Conservation (phyloP, 2,888 invertebrate species). For the Digitonthophagus gazella region DNA sequence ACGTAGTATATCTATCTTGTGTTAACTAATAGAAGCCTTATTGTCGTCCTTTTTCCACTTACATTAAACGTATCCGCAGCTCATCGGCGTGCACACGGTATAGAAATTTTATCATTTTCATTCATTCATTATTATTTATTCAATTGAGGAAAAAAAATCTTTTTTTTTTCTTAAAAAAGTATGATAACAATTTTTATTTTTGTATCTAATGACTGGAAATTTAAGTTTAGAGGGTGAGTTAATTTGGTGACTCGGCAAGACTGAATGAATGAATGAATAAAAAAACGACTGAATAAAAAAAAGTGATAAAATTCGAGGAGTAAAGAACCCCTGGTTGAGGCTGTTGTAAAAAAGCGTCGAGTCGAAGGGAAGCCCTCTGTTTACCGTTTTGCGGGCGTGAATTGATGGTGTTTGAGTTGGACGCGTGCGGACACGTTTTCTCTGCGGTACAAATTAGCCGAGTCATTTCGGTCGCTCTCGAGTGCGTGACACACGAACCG, state of each 20-base stretch:
- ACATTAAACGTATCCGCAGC: too few relatives aligned
- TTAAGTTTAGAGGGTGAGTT: constrained; percentile 4
- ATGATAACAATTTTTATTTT: too few relatives aligned
- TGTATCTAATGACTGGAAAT: constrained; percentile 16
- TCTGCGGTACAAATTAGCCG: constrained; percentile 9
- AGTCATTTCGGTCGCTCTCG: constrained; percentile 9
- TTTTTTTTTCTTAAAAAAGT: too few relatives aligned
- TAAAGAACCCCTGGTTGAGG: not conserved
- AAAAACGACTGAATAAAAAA: not conserved
- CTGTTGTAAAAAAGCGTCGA: not conserved
- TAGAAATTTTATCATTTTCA: too few relatives aligned
- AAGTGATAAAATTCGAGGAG: constrained; percentile 1
- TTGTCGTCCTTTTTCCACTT: too few relatives aligned
- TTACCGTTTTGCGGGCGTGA: constrained; percentile 15
- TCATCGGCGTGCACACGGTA: too few relatives aligned
- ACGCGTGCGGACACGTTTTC: constrained; percentile 7
- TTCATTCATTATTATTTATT: too few relatives aligned
- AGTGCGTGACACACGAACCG: constrained; percentile 1
- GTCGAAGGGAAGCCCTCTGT: constrained; percentile 9
- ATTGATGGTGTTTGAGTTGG: constrained; percentile 12
- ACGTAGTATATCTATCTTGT: too few relatives aligned
- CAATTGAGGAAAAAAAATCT: too few relatives aligned
- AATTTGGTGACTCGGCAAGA: constrained; percentile 6
- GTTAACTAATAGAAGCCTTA: too few relatives aligned
- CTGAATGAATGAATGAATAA: too few relatives aligned